These are phyloP conservation scores for Crocidura indochinensis DNA, from an alignment of 2,797 vertebrate genomes.

Conservation along the genomic window DNA sequence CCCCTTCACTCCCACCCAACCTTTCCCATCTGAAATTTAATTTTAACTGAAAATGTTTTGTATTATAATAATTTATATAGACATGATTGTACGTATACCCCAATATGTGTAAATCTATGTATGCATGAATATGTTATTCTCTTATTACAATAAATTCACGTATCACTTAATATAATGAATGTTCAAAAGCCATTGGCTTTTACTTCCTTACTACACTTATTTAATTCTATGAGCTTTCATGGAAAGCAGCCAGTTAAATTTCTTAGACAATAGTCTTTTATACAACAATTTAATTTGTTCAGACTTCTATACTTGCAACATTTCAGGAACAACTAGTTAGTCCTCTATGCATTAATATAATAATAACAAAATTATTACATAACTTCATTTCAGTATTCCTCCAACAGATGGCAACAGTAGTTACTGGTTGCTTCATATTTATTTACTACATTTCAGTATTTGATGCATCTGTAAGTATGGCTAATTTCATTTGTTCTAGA, in stretches of 20 bases:
- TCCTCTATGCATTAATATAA: background rate
- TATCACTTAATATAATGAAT: background rate
- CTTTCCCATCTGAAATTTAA: background rate
- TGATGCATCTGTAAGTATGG: background rate
- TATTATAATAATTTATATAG: too few relatives aligned
- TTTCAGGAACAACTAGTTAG: background rate
- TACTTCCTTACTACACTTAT: background rate
- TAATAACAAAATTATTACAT: background rate
- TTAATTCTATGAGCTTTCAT: background rate
- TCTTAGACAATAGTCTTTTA: background rate
- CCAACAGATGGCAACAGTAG: constrained; percentile 63
- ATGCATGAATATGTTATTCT: background rate
- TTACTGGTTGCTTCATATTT: constrained; percentile 4
- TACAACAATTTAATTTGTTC: background rate
- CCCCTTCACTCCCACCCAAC: too few relatives aligned
- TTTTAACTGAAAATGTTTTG: constrained; percentile 35
- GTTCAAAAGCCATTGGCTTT: background rate
- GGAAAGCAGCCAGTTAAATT: background rate
- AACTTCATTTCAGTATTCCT: constrained; percentile 34
- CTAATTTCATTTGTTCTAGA: background rate
- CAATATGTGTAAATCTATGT: background rate
- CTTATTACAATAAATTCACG: background rate
- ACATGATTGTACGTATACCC: too few relatives aligned
- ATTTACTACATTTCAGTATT: background rate
- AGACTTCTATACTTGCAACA: background rate